Evolutionary conservation across 2,888 invertebrate species (phyloP).

Genomic region (Standfussiana lucernea): DNA sequence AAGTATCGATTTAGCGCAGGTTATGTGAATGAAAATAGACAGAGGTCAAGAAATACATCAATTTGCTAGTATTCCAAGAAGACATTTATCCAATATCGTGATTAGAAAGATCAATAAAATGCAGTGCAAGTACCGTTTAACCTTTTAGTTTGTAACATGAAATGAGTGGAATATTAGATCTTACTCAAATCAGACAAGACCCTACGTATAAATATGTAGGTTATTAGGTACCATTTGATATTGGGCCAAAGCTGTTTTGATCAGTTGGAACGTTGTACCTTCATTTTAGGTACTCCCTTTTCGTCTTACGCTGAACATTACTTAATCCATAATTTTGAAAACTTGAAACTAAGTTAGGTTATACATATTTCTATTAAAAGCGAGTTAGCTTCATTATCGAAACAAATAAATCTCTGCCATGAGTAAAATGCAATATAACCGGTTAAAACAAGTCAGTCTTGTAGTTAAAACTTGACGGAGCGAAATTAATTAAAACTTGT

Average conservation of each 20-base stretch:
- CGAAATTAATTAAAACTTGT: constrained; percentile 34
- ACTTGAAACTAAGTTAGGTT: not conserved
- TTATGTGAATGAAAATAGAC: constrained; percentile 18
- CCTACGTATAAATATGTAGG: not conserved
- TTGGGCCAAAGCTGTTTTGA: not conserved
- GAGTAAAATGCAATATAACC: not conserved
- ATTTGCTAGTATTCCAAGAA: constrained; percentile 14
- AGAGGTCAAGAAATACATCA: constrained; percentile 17
- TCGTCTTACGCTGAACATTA: accelerated
- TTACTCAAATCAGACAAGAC: not conserved
- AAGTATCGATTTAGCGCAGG: constrained; percentile 38
- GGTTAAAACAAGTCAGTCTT: not conserved
- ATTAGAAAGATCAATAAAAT: constrained; percentile 23
- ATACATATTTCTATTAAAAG: not conserved
- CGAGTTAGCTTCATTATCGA: not conserved
- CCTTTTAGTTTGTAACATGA: not conserved
- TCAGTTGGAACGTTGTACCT: not conserved
- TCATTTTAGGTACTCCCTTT: not conserved
- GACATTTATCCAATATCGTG: not conserved
- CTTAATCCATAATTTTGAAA: not conserved
- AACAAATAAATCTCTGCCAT: not conserved
- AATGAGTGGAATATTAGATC: not conserved
- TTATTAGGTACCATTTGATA: not conserved
- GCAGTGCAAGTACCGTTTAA: not conserved
- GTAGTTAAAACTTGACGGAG: not conserved